Conservation (phyloP, 2,888 invertebrate species). For the Aleiodes testaceus region DNA sequence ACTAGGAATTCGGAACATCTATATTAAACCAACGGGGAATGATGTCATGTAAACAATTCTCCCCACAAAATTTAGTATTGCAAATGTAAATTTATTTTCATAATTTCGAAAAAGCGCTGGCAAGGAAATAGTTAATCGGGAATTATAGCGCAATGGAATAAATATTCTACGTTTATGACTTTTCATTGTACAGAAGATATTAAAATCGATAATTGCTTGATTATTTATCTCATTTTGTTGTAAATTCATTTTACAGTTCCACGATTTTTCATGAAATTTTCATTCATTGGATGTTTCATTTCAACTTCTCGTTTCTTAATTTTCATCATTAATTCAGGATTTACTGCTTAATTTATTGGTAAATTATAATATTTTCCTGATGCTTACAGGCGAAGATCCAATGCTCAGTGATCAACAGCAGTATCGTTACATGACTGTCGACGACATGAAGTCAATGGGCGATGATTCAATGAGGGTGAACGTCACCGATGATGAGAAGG, state of each 20-base stretch:
- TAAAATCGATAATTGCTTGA: too few species aligned
- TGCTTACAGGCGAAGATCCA: constrained; percentile 87
- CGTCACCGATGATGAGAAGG: constrained; percentile 91
- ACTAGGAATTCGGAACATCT: not conserved
- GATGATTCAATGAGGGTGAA: constrained; percentile 95
- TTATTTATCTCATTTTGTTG: too few species aligned
- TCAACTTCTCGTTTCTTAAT: not conserved
- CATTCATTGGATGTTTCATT: too few species aligned
- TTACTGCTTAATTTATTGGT: too few species aligned
- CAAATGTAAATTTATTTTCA: constrained; percentile 36
- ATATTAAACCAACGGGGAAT: constrained; percentile 20
- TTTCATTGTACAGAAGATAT: too few species aligned
- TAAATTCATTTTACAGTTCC: too few species aligned
- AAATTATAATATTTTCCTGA: too few species aligned
- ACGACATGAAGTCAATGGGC: constrained; percentile 95
- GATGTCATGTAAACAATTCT: constrained; percentile 29
- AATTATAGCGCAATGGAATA: constrained; percentile 36
- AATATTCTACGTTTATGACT: not conserved
- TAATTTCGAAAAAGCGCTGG: constrained; percentile 21
- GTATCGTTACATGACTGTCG: constrained; percentile 93
- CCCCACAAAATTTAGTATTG: constrained; percentile 15
- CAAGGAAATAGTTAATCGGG: constrained; percentile 46
- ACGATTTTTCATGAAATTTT: too few species aligned
- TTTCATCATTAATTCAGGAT: not conserved
- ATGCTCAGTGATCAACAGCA: constrained; percentile 90